phyloP scores from a whole-genome alignment of 2,888 invertebrate species.

The Watsonalla cultraria region DNA sequence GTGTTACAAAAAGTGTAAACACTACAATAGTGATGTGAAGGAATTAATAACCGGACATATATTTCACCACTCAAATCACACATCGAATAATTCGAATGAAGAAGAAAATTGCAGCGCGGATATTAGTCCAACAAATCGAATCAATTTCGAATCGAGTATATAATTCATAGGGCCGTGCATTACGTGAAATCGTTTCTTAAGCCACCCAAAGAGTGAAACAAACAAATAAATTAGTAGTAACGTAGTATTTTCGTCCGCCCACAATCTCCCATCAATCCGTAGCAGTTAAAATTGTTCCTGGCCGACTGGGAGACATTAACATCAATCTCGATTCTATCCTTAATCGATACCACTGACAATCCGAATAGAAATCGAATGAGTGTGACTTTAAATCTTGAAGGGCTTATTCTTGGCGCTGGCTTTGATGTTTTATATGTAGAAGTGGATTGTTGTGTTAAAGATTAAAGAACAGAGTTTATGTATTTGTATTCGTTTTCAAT shows the following conservation, averaged over 20 bases:
- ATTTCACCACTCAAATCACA: no score
- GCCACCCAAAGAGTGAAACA: constrained; percentile 7
- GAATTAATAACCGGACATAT: no score
- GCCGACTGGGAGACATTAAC: constrained; percentile 16
- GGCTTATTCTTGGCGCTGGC: not conserved
- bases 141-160: not conserved
- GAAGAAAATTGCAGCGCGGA: no score
- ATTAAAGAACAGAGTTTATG: no score
- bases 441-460: not conserved
- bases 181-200: not conserved
- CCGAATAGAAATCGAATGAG: constrained; percentile 3
- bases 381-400: not conserved
- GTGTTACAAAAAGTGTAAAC: no score
- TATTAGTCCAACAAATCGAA: no score
- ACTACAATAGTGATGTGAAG: no score
- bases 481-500: no score
- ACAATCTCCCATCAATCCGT: constrained; percentile 18
- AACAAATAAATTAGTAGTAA: constrained; percentile 23
- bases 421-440: not conserved
- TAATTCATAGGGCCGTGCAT: not conserved
- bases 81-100: no score
- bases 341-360: constrained; percentile 2
- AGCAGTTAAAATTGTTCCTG: constrained; percentile 9
- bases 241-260: constrained; percentile 21
- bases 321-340: constrained; percentile 15